A percentile compares a stretch with the other conserved stretches of the same genome.
Evolutionary conservation across 2,888 invertebrate species (phyloP).

Genomic region (Tridacna crocea): DNA sequence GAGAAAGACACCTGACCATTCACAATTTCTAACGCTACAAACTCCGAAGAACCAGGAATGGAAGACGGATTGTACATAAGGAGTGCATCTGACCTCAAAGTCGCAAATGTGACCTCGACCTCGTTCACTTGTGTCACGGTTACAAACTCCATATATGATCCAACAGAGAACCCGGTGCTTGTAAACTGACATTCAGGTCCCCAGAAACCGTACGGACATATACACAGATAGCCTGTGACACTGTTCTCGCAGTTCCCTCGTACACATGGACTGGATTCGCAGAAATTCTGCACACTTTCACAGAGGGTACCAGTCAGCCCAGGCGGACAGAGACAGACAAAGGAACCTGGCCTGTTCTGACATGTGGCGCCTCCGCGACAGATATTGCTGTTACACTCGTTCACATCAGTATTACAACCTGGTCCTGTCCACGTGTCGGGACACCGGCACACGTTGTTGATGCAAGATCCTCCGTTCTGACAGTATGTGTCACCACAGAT

Average conservation of each 20-base stretch:
- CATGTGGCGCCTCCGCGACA: slow-evolving; percentile 55
- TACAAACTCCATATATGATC: slow-evolving; percentile 95
- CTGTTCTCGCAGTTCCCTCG: slow-evolving; percentile 73
- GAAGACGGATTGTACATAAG: slow-evolving; percentile 96
- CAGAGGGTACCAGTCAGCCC: slow-evolving; percentile 49
- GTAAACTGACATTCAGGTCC: slow-evolving; percentile 96
- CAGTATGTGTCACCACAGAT: slow-evolving; percentile 94
- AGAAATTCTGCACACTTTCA: slow-evolving; percentile 66
- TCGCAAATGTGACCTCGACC: slow-evolving; percentile 94
- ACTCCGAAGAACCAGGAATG: slow-evolving; percentile 90
- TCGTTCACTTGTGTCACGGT: slow-evolving; percentile 92
- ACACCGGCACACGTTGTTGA: slow-evolving; percentile 75
- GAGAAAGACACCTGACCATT: slow-evolving; percentile 94
- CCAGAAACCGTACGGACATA: slow-evolving; percentile 93
- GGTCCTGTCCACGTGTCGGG: slow-evolving; percentile 74
- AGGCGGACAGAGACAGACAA: slow-evolving; percentile 50
- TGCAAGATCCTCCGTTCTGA: slow-evolving; percentile 92
- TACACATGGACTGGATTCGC: slow-evolving; percentile 73
- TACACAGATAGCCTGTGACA: slow-evolving; percentile 89
- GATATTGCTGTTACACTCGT: slow-evolving; percentile 49
- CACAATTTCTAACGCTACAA: slow-evolving; percentile 95
- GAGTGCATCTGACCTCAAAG: slow-evolving; percentile 93
- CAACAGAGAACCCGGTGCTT: slow-evolving; percentile 94
- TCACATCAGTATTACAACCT: slow-evolving; percentile 70
- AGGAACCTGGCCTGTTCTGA: slow-evolving; percentile 50